Evolutionary conservation across 2,888 invertebrate genomes (phyloP).

Genomic region (Eurytoma adleriae): DNA sequence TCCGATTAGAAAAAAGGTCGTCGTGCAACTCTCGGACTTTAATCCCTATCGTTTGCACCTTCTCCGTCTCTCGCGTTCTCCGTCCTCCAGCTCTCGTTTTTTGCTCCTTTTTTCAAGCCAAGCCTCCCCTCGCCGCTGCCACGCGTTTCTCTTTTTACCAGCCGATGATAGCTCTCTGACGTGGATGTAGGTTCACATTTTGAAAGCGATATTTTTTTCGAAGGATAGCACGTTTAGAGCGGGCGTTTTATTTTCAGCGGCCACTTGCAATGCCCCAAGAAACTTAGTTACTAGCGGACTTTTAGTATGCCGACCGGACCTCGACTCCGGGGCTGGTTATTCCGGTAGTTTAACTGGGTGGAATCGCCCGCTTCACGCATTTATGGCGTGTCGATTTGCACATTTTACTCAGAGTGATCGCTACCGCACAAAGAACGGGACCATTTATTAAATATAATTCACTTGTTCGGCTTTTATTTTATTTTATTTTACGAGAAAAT

Average conservation of each 20-base stretch:
- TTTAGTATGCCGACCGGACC: slow-evolving; percentile 15
- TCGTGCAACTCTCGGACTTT: no score
- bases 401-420: no score
- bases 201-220: slow-evolving; percentile 50
- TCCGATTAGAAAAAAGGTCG: no score
- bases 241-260: background rate
- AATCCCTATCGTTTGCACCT: slow-evolving; percentile 59
- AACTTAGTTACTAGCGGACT: no score
- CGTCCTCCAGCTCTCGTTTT: slow-evolving; percentile 5
- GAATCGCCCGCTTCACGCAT: slow-evolving; percentile 7
- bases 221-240: slow-evolving; percentile 5
- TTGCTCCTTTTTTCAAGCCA: background rate
- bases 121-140: no score
- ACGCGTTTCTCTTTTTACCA: no score
- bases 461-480: no score
- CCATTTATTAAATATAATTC: no score
- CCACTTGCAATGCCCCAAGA: background rate
- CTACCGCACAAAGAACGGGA: no score
- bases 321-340: background rate
- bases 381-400: background rate
- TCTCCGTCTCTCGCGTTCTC: slow-evolving; percentile 65
- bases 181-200: background rate
- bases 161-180: background rate
- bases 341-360: slow-evolving; percentile 19
- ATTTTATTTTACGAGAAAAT: no score